phyloP scores from a whole-genome alignment of 2,113 vertebrate species.

The Naja naja region DNA sequence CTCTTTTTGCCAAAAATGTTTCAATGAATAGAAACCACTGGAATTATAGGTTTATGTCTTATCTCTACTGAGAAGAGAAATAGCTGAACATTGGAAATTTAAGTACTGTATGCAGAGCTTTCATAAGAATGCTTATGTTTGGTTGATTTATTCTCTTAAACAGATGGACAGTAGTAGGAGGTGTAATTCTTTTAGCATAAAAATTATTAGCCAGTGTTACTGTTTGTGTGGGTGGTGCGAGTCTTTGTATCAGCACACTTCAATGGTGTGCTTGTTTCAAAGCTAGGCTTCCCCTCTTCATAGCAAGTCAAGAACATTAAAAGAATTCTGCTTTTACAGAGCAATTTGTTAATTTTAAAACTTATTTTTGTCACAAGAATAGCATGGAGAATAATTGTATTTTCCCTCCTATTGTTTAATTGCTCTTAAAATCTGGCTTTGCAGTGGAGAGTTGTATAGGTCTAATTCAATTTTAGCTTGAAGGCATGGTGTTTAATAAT shows the following conservation, averaged over 20 bases:
- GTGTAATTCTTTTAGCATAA: slow-evolving; percentile 64
- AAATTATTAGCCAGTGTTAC: slow-evolving; percentile 72
- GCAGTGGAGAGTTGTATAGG: neutral
- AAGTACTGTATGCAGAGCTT: slow-evolving; percentile 33
- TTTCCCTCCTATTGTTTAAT: neutral
- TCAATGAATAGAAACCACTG: slow-evolving; percentile 26
- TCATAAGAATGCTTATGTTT: slow-evolving; percentile 31
- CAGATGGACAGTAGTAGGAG: slow-evolving; percentile 60
- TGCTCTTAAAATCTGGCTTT: slow-evolving; percentile 13
- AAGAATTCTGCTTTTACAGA: slow-evolving; percentile 20
- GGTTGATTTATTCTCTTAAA: slow-evolving; percentile 49
- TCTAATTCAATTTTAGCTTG: neutral
- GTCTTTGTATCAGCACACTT: slow-evolving; percentile 62
- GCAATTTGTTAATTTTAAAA: slow-evolving; percentile 17
- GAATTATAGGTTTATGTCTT: slow-evolving; percentile 18
- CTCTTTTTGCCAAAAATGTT: slow-evolving; percentile 13
- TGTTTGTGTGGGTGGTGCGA: slow-evolving; percentile 74
- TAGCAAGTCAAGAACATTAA: slow-evolving; percentile 10
- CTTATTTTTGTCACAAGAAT: slow-evolving; percentile 20
- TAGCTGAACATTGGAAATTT: slow-evolving; percentile 20
- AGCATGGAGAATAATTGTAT: slow-evolving; percentile 9
- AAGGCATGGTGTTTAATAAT: slow-evolving; percentile 10
- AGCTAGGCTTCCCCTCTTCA: slow-evolving; percentile 22
- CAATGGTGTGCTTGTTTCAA: slow-evolving; percentile 73
- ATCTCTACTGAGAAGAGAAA: slow-evolving; percentile 37